Evolutionary conservation across 2,113 vertebrate genomes (phyloP), one percentile per base, ranked within the genome.

Genomic region (Noctilio leporinus): DNA sequence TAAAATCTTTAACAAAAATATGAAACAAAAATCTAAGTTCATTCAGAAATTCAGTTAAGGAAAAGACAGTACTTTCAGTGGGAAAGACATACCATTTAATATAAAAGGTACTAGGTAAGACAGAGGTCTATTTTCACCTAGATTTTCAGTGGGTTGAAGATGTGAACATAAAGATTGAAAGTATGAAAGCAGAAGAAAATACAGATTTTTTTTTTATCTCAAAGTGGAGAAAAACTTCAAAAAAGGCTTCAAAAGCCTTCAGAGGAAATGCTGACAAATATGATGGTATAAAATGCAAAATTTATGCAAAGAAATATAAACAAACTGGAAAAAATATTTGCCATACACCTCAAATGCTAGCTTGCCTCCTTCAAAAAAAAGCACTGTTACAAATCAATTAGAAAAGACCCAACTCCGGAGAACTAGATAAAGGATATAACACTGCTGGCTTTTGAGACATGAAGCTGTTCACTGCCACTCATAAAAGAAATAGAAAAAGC

Each of bases 271-370:
- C 17, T 47, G 26, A 17, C 22, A 47, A 89, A 49, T 24, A 43
- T 45, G 55, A 59, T 11, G 45, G 47, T n/a, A 57, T 43, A 57
- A 75, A 47, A 45, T 30, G 5, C 57, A 30, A 77, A 59, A 75
- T 43, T 69, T 6, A 43, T 43, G 28, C 17, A 10, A 4, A 69
- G n/a, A 69, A 91, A 86, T 91, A 62, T 19, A 57, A 76, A 65
- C 24, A 75, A 43, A 53, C 51, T 9, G 4, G 51, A 30, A 53
- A 26, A 10, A 51, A 8, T 1, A 47, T 26, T 40, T 20, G n/a
- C 28, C n/a, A n/a, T 24, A 26, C 22, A 11, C 0, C 3, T 3
- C 45, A 38, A 35, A 28, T 24, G n/a, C 24, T 14, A 4, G 19
- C 47, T 43, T 57, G n/a, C 57, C 75, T 76, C 26, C 12, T 47